These are phyloP conservation scores for Gambusia affinis DNA, from an alignment of 2,113 vertebrate genomes.

Conservation along the genomic window DNA sequence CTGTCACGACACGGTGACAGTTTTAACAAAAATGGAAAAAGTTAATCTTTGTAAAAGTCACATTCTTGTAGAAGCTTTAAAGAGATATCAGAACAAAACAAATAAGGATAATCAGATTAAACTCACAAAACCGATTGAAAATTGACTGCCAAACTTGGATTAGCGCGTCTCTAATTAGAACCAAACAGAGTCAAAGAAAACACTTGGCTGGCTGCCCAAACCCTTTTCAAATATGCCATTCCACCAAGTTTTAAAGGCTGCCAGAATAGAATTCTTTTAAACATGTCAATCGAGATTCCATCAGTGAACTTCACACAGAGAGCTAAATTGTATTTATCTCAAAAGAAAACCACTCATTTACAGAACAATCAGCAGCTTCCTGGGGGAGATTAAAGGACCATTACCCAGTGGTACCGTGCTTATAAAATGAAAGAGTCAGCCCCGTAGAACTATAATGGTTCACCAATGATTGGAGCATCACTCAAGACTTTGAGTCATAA, in stretches of 20 bases:
- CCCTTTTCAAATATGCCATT: background rate
- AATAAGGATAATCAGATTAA: too few relatives aligned
- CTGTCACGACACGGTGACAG: too few relatives aligned
- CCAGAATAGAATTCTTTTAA: background rate
- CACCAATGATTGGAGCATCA: slow-evolving; percentile 48
- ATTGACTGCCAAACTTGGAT: too few relatives aligned
- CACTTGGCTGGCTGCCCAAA: too few relatives aligned
- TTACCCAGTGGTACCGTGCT: slow-evolving; percentile 30
- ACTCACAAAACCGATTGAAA: too few relatives aligned
- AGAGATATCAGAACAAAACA: too few relatives aligned
- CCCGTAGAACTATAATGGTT: slow-evolving; percentile 56
- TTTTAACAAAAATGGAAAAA: too few relatives aligned
- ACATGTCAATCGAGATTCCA: background rate
- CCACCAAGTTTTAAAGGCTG: background rate
- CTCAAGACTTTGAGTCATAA: slow-evolving; percentile 56
- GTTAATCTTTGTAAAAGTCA: too few relatives aligned
- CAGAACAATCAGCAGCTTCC: slow-evolving; percentile 28
- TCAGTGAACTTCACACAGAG: background rate
- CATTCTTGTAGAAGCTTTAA: too few relatives aligned
- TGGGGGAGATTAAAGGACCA: slow-evolving; percentile 47
- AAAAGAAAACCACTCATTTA: slow-evolving; percentile 4
- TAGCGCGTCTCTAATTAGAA: too few relatives aligned
- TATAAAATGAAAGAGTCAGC: slow-evolving; percentile 55
- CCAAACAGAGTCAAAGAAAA: too few relatives aligned
- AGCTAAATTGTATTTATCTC: background rate